Evolutionary conservation across 1,140 invertebrate species (phyloP).

Genomic region (Phymastichus coffea): DNA sequence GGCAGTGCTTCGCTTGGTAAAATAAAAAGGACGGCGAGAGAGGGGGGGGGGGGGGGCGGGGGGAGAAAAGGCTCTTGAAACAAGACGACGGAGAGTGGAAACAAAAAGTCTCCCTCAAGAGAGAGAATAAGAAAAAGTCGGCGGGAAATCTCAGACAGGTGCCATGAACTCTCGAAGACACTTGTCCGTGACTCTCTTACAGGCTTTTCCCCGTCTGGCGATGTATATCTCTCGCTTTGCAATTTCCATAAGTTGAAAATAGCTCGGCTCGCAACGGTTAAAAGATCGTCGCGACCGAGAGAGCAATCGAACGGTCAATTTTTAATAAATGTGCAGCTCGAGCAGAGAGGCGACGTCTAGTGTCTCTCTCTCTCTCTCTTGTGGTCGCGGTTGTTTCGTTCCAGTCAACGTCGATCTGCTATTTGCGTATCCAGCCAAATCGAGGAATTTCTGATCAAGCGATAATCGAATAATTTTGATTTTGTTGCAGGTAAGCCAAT

Average conservation of each 20-base stretch:
- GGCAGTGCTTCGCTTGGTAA: too few species aligned
- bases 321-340: conserved; percentile 15
- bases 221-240: conserved; percentile 8
- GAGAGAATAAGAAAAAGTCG: too few species aligned
- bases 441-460: too few species aligned
- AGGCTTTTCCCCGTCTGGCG: neutral
- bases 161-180: conserved; percentile 25
- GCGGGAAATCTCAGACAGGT: conserved; percentile 26
- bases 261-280: conserved; percentile 28
- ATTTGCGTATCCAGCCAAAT: too few species aligned
- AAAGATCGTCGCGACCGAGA: conserved; percentile 4
- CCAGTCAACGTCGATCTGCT: too few species aligned
- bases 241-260: conserved; percentile 56
- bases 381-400: too few species aligned
- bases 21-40: neutral
- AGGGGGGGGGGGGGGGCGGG: neutral
- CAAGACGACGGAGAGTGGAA: conserved; percentile 27
- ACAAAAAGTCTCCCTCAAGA: too few species aligned
- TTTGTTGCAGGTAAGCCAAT: too few species aligned
- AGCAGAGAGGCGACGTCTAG: neutral
- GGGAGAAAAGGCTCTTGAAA: conserved; percentile 22
- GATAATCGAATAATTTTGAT: too few species aligned
- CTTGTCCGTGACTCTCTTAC: conserved; percentile 9
- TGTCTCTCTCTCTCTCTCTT: neutral
- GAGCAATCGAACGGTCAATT: conserved; percentile 18